phyloP scores from a whole-genome alignment of 2,797 vertebrate genomes.

The Silurus aristotelis region DNA sequence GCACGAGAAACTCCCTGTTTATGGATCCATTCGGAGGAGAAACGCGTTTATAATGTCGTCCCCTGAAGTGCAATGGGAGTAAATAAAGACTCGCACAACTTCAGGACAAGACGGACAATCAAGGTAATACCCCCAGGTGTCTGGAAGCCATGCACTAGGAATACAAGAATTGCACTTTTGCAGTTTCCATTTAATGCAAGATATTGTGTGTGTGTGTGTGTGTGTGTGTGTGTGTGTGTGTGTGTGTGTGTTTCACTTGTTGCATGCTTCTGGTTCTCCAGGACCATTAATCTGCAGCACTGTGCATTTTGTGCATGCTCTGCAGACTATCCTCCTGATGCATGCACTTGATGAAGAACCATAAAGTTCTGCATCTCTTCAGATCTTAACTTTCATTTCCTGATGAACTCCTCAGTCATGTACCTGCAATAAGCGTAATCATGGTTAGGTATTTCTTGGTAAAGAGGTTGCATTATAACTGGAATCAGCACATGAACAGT shows the following conservation, averaged over 20 bases:
- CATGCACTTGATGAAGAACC: neutral
- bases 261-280: neutral
- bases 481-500: too few species aligned
- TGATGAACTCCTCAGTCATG: too few species aligned
- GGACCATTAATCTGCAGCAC: neutral
- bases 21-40: constrained; percentile 27
- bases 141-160: too few species aligned
- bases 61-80: constrained; percentile 50
- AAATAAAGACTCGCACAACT: constrained; percentile 40
- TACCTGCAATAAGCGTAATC: too few species aligned
- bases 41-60: constrained; percentile 7
- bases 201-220: too few species aligned
- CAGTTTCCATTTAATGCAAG: too few species aligned
- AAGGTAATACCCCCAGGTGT: constrained; percentile 63
- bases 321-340: neutral
- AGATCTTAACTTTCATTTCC: too few species aligned
- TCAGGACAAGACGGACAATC: constrained; percentile 47
- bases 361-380: too few species aligned
- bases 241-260: neutral
- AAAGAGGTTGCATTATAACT: too few species aligned
- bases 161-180: too few species aligned
- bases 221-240: too few species aligned
- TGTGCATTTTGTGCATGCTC: neutral
- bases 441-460: too few species aligned
- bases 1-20: neutral